Base-by-base conservation (phyloP, 2,888 invertebrate genomes). In the Parnassius glacialis region DNA sequence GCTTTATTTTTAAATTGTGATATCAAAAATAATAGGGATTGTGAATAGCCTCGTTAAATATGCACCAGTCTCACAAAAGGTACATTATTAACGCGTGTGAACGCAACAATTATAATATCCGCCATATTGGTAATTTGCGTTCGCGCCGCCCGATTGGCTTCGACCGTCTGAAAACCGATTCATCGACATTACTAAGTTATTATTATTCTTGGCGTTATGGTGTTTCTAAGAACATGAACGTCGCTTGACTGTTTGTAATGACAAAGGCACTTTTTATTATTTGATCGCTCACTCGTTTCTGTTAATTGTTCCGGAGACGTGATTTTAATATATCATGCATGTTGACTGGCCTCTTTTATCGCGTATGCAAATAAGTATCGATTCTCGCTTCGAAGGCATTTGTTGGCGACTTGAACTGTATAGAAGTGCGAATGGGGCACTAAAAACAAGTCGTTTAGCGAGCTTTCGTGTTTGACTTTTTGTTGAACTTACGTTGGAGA, bases 271-370 rank as follows among this genome's bases (percentile, higher is more conserved):
- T 85, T 89, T 88, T 87, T 87, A 86, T 85, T 87, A 88, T 90
- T 87, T 86, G 86, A 90, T 90, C 84, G 83, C 77, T 82, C 78
- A 83, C 80, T 87, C 86, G 85, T 87, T 88, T 83, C 81, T 81
- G 80, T 85, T 86, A 87, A 89, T 89, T 89, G 89, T 88, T 84
- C 80, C 81, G 80, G 71, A 79, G 83, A 89, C 90, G 90, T 90
- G 90, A 85, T 89, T 89, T 89, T 89, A 87, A 90, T 90, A 87
- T 85, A 89, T 88, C 87, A 88, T 85, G 87, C 85, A 80, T 83
- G 84, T 86, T 83, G 83, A 75, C 78, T 82, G 80, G 79, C 67
- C 77, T 80, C 83, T 80, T 87, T 89, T 83, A 88, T 86, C 78
- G 78, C 68, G 74, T 85, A 89, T 87, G 89, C 83, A 83, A 90